These are phyloP conservation scores for Nemapogon koenigi DNA, from an alignment of 2,888 invertebrate genomes.

Conservation along the genomic window DNA sequence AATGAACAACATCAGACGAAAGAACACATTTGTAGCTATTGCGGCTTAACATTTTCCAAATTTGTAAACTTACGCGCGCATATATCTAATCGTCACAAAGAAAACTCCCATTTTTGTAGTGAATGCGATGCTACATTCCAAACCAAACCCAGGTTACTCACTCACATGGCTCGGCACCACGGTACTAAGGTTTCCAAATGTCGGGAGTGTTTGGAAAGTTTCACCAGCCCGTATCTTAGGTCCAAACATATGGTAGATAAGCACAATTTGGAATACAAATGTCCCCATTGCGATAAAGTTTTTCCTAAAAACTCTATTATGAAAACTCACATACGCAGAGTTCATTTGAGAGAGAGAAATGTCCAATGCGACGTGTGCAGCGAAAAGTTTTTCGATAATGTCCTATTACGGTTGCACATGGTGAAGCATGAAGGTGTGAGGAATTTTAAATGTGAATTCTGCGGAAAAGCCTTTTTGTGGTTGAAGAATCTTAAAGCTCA, in stretches of 20 bases:
- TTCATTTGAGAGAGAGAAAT: slow-evolving; percentile 47
- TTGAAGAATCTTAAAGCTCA: slow-evolving; percentile 66
- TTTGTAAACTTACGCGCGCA: slow-evolving; percentile 53
- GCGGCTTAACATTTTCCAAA: slow-evolving; percentile 43
- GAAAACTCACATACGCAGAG: slow-evolving; percentile 45
- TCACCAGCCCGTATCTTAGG: slow-evolving; percentile 58
- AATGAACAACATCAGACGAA: slow-evolving; percentile 39
- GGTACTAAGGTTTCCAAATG: slow-evolving; percentile 48
- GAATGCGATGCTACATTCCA: slow-evolving; percentile 48
- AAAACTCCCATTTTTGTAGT: slow-evolving; percentile 45
- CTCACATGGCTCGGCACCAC: slow-evolving; percentile 45
- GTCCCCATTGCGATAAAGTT: slow-evolving; percentile 27
- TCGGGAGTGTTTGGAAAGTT: slow-evolving; percentile 48
- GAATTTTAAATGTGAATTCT: slow-evolving; percentile 65
- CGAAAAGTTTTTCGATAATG: slow-evolving; percentile 46
- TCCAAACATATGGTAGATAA: slow-evolving; percentile 58
- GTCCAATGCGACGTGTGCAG: slow-evolving; percentile 51
- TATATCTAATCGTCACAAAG: slow-evolving; percentile 50
- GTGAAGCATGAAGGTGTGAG: slow-evolving; percentile 58
- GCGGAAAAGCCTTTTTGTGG: slow-evolving; percentile 66
- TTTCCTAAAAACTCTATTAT: slow-evolving; percentile 41
- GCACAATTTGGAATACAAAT: slow-evolving; percentile 31
- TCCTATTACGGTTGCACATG: slow-evolving; percentile 44
- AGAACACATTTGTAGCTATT: slow-evolving; percentile 42
- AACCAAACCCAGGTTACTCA: slow-evolving; percentile 49